phyloP scores from a whole-genome alignment of 1,140 invertebrate genomes.

The Anadara kagoshimensis region DNA sequence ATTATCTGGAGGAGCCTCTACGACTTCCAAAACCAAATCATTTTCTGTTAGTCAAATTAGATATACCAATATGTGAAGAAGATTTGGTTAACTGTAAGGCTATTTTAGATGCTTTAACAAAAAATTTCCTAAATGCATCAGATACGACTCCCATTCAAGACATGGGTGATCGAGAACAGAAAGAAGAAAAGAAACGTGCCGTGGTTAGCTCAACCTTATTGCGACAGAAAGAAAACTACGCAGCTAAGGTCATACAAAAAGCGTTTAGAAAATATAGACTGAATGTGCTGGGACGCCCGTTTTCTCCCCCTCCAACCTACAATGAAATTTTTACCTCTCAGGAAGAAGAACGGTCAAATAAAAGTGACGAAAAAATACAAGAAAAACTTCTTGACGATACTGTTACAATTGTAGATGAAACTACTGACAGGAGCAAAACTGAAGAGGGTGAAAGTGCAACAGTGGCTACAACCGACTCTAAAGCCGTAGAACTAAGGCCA shows the following conservation, averaged over 20 bases:
- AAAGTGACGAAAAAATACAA: conserved; percentile 20
- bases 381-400: conserved; percentile 28
- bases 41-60: conserved; percentile 98
- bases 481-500: conserved; percentile 62
- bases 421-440: conserved; percentile 16
- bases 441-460: conserved; percentile 30
- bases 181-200: conserved; percentile 91
- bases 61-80: conserved; percentile 97
- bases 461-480: conserved; percentile 25
- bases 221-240: conserved; percentile 96
- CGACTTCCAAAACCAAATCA: conserved; percentile 98
- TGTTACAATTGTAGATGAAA: conserved; percentile 25
- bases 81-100: conserved; percentile 98
- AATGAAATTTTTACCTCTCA: conserved; percentile 28
- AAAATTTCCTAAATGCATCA: conserved; percentile 94
- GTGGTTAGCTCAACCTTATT: conserved; percentile 94
- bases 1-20: conserved; percentile 79
- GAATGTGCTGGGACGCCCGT: conserved; percentile 17
- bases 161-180: conserved; percentile 80
- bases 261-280: conserved; percentile 80
- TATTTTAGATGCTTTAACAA: conserved; percentile 93
- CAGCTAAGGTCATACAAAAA: conserved; percentile 94
- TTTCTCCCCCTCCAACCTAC: conserved; percentile 46
- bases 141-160: conserved; percentile 75
- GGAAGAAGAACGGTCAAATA: conserved; percentile 9